Evolutionary conservation across 2,888 invertebrate genomes (phyloP), one percentile per base, ranked within the genome.

Genomic region (Ischnus inquisitorius): DNA sequence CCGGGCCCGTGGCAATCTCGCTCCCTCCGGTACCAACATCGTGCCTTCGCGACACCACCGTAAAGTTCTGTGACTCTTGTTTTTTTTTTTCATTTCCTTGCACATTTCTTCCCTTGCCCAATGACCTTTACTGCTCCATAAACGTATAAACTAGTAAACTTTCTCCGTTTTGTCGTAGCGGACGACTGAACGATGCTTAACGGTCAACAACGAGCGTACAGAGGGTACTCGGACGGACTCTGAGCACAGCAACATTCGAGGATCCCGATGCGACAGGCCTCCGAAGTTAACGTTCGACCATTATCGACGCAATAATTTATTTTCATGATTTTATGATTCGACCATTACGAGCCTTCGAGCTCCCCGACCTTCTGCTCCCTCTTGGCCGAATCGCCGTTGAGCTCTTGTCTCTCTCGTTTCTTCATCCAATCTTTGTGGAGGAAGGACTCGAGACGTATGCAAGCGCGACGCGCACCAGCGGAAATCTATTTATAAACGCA

Each of bases 241-340:
- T 6, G 1, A 34, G 6, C 34, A n/a, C 72, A n/a, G 51, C 41
- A 48, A 67, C 65, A 69, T 79, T 82, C 43, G 72, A 43, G 67
- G 43, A 22, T 54, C 41, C 16, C 41, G 67, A 62, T 43, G 71
- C 48, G 62, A 28, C 71, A 62, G 79, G 86, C 77, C 77, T 83
- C 69, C 74, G 60, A 69, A 90, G 87, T 90, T 87, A 88, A 88
- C 88, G 86, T 85, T 81, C 85, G 68, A 43, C 89, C 89, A 91
- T 91, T 88, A 92, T 91, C 89, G 89, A 89, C 76, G 87, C 88
- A 87, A 91, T 91, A 90, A 90, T 92, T 91, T 91, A 90, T 92
- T 90, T 90, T 90, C 87, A 90, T 90, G 89, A 91, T 88, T 92
- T 91, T 88, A 88, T 74, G 87, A 83, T 82, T 43, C 46, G 12